Evolutionary conservation across 2,113 vertebrate genomes (phyloP), one percentile per base, ranked within the genome.

Genomic region (Cyrtonyx montezumae): DNA sequence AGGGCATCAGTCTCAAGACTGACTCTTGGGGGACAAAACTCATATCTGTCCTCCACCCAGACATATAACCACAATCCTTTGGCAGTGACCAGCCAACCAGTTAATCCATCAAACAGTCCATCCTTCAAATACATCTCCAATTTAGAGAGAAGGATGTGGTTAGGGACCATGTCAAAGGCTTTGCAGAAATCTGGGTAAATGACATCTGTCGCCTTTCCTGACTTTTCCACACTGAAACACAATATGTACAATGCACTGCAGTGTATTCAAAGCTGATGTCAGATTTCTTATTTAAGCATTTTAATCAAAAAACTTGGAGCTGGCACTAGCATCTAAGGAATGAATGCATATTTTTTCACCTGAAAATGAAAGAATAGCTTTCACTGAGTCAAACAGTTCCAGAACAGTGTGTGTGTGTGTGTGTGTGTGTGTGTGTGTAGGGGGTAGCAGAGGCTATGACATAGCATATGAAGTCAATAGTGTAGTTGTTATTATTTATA

Each of bases 401-500:
- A 85, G 76, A 87, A 76, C 73, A 11, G 19, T 3, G 74, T 42
- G 53, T 69, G 43, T 81, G 82, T 48, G 77, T 17, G 9, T 91
- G 62, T 90, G 83, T 66, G 45, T 70, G 43, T 86, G 83, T 77
- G 79, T 77, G 59, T 86, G 70, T 95, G 83, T 48, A 88, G 90
- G 94, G 94, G 95, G 95, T 96, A 97, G 97, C 95, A 97, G 97
- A 97, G 97, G 97, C 96, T 97, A 95, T 97, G 98, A 98, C 98
- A 98, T 96, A 98, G 98, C 97, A 97, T 97, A 97, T 95, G 97
- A 98, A 98, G 98, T 98, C 98, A 98, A 96, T 98, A 97, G 98
- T 91, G 96, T 98, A 97, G 96, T 97, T 98, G 98, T 97, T 98
- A 98, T 98, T 98, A 98, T 98, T 98, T 98, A 98, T 98, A 98